Percentiles rank a stretch among this genome's conserved stretches.
phyloP scores from a whole-genome alignment of 1,140 invertebrate genomes.

The Limonius californicus region DNA sequence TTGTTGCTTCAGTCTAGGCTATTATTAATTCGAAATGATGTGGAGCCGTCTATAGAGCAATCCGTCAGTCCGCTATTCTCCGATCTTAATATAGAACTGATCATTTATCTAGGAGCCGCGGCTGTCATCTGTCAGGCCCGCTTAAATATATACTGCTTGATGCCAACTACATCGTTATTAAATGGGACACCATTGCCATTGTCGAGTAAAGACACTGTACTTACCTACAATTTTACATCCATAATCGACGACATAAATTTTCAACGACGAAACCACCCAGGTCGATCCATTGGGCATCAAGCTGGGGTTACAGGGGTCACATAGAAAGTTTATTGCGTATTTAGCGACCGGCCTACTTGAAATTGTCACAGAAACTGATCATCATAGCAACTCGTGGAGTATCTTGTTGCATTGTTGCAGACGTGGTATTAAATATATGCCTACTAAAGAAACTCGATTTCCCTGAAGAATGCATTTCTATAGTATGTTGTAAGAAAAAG shows the following conservation, averaged over 20 bases:
- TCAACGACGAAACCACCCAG: neutral
- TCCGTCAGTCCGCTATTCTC: slow-evolving; percentile 26
- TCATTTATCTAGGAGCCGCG: slow-evolving; percentile 34
- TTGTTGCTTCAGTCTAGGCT: neutral
- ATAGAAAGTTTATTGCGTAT: neutral
- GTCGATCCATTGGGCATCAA: neutral
- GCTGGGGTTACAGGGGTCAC: too few species aligned
- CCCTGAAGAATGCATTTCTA: too few species aligned
- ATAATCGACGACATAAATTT: neutral
- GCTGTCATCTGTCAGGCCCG: slow-evolving; percentile 35
- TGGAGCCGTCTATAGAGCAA: slow-evolving; percentile 24
- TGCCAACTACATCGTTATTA: slow-evolving; percentile 1
- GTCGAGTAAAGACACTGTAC: neutral
- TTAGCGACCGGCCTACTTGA: neutral
- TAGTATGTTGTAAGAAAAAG: too few species aligned
- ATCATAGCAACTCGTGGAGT: too few species aligned
- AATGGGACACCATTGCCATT: neutral
- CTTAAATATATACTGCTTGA: slow-evolving; percentile 9
- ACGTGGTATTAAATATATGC: too few species aligned
- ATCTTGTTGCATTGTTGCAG: too few species aligned
- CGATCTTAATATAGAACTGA: slow-evolving; percentile 36
- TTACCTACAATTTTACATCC: too few species aligned
- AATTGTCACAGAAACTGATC: too few species aligned
- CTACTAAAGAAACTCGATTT: too few species aligned
- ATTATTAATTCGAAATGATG: slow-evolving; percentile 30